Base-by-base conservation (phyloP, 2,113 vertebrate genomes). In the Calyptommatus sinebrachiatus region DNA sequence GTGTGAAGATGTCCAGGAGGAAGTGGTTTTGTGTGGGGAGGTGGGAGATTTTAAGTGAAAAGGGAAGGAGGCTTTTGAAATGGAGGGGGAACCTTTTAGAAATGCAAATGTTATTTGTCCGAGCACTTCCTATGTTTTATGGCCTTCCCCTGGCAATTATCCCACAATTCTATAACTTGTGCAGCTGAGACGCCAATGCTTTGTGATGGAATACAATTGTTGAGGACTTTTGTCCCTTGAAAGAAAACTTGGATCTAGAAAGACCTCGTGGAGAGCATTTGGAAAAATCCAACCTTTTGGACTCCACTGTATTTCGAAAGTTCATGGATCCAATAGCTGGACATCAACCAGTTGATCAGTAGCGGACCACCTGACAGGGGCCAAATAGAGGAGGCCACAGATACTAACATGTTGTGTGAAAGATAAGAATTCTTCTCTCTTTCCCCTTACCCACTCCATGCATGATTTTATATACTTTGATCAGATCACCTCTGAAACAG, bases 121-220 rank as follows among this genome's bases (percentile, higher is more conserved):
- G 83, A 89, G 89, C 71, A 91, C 89, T 91, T 92, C 90, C 91
- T 91, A 87, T 87, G 85, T 91, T 92, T 92, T 92, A 92, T 89
- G 89, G 84, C 86, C 73, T 82, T 81, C 88, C 77, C 83, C 84
- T 93, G 92, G 90, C 90, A 91, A 74, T n/a, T 46, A 21, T 91
- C 90, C 92, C 81, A 61, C 79, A 82, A 80, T 80, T 90, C 90
- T 88, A 92, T 91, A 93, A 91, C 80, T 73, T 79, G 3, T 84
- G 78, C 78, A 82, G 87, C 73, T 76, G 84, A 71, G 86, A 83
- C 77, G 78, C 81, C 85, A 83, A 70, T 31, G 5, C 57, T 20
- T 91, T 90, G 82, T 86, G 84, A 83, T 85, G 84, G 88, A 89
- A 84, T 88, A 87, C 83, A 22, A 41, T 60, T 78, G 86, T 86